These are phyloP conservation scores for Pollenia labialis DNA, from an alignment of 2,888 invertebrate genomes.

Conservation along the genomic window DNA sequence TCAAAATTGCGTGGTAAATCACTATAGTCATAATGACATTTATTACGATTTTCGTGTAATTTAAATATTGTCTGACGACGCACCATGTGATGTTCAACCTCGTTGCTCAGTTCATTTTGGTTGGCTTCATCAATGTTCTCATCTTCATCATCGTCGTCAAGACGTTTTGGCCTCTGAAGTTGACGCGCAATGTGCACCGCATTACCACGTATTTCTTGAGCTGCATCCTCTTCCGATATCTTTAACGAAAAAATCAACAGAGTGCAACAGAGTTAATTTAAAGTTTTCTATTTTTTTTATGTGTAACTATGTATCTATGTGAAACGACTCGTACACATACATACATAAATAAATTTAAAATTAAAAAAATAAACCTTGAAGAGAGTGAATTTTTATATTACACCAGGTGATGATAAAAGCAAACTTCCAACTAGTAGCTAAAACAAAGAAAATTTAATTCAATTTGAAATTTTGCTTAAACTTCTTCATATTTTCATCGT, in stretches of 20 bases:
- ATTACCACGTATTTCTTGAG: constrained; percentile 86
- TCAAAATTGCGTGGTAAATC: constrained; percentile 83
- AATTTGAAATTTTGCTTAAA: constrained; percentile 58
- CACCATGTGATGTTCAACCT: constrained; percentile 75
- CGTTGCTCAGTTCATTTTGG: constrained; percentile 63
- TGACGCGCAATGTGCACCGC: constrained; percentile 87
- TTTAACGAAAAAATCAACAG: constrained; percentile 65
- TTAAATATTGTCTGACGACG: constrained; percentile 82
- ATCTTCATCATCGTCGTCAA: constrained; percentile 81
- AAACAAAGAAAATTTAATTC: constrained; percentile 61
- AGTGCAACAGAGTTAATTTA: constrained; percentile 59
- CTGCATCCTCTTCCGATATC: constrained; percentile 82
- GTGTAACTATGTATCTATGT: background rate
- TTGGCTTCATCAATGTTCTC: constrained; percentile 77
- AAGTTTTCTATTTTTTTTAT: constrained; percentile 38
- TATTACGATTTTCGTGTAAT: constrained; percentile 80
- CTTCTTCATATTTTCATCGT: constrained; percentile 30
- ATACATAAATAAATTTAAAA: too few relatives aligned
- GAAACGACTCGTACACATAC: background rate
- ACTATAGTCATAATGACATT: constrained; percentile 80
- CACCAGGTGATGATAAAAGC: constrained; percentile 59
- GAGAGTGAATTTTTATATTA: constrained; percentile 51
- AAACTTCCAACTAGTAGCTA: constrained; percentile 45
- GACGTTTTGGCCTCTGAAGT: constrained; percentile 85
- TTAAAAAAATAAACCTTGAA: constrained; percentile 17